Evolutionary conservation across 2,797 vertebrate genomes (phyloP).

Genomic region (Botia kubotai): DNA sequence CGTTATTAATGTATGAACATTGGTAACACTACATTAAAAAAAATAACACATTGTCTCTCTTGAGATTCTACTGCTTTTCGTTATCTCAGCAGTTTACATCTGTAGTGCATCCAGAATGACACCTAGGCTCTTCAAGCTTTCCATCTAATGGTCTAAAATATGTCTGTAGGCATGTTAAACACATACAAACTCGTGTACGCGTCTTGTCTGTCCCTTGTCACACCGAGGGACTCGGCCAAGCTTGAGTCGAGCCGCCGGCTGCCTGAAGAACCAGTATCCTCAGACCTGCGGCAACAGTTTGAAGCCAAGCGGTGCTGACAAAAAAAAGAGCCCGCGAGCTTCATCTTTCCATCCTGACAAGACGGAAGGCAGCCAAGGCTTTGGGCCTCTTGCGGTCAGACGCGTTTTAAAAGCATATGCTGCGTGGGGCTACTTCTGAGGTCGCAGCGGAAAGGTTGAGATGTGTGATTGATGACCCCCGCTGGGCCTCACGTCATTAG

Average conservation of each 20-base stretch:
- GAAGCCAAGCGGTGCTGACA: slow-evolving; percentile 77
- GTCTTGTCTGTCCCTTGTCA: slow-evolving; percentile 48
- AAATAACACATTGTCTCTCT: too few relatives aligned
- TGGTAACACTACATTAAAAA: neutral
- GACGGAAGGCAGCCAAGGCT: slow-evolving; percentile 58
- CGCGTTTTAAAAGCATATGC: slow-evolving; percentile 65
- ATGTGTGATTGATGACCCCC: slow-evolving; percentile 57
- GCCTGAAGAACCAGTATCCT: slow-evolving; percentile 20
- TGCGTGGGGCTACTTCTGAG: slow-evolving; percentile 49
- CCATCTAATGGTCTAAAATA: slow-evolving; percentile 58
- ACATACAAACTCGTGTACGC: slow-evolving; percentile 24
- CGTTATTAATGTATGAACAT: neutral
- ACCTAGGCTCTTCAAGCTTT: neutral
- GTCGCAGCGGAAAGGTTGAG: slow-evolving; percentile 59
- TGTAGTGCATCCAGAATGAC: slow-evolving; percentile 67
- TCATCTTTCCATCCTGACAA: slow-evolving; percentile 63
- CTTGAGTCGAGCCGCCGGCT: slow-evolving; percentile 44
- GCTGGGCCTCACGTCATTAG: slow-evolving; percentile 40
- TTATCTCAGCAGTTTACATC: slow-evolving; percentile 55
- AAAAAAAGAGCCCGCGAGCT: slow-evolving; percentile 70
- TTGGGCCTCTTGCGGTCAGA: slow-evolving; percentile 32
- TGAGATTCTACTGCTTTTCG: too few relatives aligned
- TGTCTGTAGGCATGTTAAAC: slow-evolving; percentile 59
- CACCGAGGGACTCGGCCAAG: slow-evolving; percentile 54
- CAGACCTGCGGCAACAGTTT: slow-evolving; percentile 57